Evolutionary conservation across 2,797 vertebrate genomes (phyloP), one percentile per base, ranked within the genome.

Genomic region (Hydrophis major): DNA sequence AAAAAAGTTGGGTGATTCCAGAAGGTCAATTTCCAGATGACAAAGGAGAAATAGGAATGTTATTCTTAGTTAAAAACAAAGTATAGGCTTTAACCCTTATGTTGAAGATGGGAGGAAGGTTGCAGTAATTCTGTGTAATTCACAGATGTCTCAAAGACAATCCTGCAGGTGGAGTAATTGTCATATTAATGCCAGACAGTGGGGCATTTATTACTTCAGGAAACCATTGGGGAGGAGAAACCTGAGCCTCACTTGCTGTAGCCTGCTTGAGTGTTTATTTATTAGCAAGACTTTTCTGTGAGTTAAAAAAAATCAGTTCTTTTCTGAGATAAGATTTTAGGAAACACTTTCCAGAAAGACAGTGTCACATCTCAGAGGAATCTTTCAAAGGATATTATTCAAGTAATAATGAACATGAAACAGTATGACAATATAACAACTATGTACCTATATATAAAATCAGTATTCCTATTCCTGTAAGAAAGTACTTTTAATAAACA

Each of bases 401-500:
- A 27, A 47, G 66, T 32, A 32, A 69, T 32, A 69, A 69, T 69
- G 66, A 32, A 32, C n/a, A 69, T 69, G 25, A 63, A 63, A 63
- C 60, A 63, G 53, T 25, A 25, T 88, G 57, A 57, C 47, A 92
- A 16, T 22, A 55, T 55, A 55, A 55, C 53, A 12, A 55, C 11
- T 55, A 6, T 57, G 14, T 47, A 60, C 50, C 50, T 91, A 60
- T 12, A 89, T 63, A 20, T 59, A 59, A 22, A 59, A 59, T 61
- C 32, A 61, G 63, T 27, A 4, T 16, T 7, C 59, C 61, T 95
- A 94, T 93, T 86, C 42, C 50, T 55, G 8, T 4, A 18, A 66
- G 88, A 93, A 94, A 90, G 60, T 74, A 4, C 86, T 92, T 92
- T 88, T 91, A 92, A 61, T 86, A 89, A 27, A 56, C 10, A n/a